phyloP scores from a whole-genome alignment of 1,140 invertebrate species.

The Drosophila burlai region DNA sequence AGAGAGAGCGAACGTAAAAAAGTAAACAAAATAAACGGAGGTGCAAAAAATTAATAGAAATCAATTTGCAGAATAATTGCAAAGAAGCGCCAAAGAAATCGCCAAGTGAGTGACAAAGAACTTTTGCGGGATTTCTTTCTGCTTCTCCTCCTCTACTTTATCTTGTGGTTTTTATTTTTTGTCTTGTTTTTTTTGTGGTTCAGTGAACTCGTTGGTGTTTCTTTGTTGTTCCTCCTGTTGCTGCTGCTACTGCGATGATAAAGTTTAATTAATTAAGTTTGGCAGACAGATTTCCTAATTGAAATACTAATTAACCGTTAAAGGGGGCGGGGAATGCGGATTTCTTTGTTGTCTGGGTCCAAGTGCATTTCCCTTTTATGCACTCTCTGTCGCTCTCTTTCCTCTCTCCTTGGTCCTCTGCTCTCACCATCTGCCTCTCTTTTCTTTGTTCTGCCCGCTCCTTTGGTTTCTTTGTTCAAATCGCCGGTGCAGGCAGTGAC shows the following conservation, averaged over 20 bases:
- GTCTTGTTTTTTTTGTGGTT: slow-evolving; percentile 32
- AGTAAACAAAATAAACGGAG: slow-evolving; percentile 21
- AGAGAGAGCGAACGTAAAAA: slow-evolving; percentile 9
- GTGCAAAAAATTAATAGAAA: slow-evolving; percentile 38
- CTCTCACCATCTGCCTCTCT: not conserved
- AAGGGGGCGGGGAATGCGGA: slow-evolving; percentile 11
- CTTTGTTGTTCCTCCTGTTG: slow-evolving; percentile 3
- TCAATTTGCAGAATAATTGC: slow-evolving; percentile 37
- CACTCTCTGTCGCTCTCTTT: slow-evolving; percentile 9
- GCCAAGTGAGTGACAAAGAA: slow-evolving; percentile 38
- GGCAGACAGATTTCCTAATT: slow-evolving; percentile 45
- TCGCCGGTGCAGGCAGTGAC: slow-evolving; percentile 43
- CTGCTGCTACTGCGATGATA: slow-evolving; percentile 5
- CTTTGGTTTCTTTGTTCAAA: slow-evolving; percentile 67
- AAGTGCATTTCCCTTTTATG: slow-evolving; percentile 67
- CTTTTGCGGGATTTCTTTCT: slow-evolving; percentile 13
- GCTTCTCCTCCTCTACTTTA: slow-evolving; percentile 25
- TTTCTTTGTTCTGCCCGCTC: slow-evolving; percentile 47
- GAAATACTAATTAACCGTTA: slow-evolving; percentile 42
- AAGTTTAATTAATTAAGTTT: slow-evolving; percentile 37
- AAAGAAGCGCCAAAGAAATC: slow-evolving; percentile 15
- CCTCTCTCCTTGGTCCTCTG: slow-evolving; percentile 23
- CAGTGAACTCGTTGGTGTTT: slow-evolving; percentile 40
- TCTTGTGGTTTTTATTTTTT: slow-evolving; percentile 22
- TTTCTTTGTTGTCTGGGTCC: slow-evolving; percentile 71